Base-by-base conservation (phyloP, 2,888 invertebrate genomes). In the Elgonia sp. region DNA sequence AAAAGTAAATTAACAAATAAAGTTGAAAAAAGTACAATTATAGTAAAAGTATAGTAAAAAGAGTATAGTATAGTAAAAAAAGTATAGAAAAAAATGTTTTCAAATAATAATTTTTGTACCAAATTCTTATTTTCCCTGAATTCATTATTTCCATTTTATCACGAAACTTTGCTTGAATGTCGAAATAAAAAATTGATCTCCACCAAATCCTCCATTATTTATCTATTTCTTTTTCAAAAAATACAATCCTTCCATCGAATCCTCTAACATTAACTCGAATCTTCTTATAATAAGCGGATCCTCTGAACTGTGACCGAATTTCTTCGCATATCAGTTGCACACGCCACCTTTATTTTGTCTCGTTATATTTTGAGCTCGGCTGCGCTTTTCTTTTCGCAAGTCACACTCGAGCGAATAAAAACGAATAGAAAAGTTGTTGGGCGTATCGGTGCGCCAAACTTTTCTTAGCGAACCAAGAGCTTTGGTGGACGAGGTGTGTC, bases 351-450 rank as follows among this genome's bases (percentile, higher is more conserved):
- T 85, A 75, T 85, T 73, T 80, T 57, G 29, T 18, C 55, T 69
- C 69, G 37, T 18, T 55, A 29, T 29, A 29, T 29, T 29, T 29
- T 29, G 29, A 29, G 29, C 29, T 29, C 62, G 60, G 18, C 50
- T 73, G 73, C 80, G 53, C 63, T 76, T 53, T 84, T 70, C 60
- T 80, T 80, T 73, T 72, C 62, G 20, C 29, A 10, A 69, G 37
- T 80, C 37, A 57, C 69, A 70, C 62, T 73, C 60, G 86, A 79
- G 37, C 37, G 86, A 72, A 67, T 65, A 77, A 75, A 86, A 82
- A 75, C 21, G 75, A 50, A 42, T 55, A 20, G 63, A 76, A 86
- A 86, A 77, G 77, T 87, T 73, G 20, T 29, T 29, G 29, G 29
- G 29, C 29, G 29, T 29, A 29, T 29, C 29, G 5, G 65, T 63